Conservation (phyloP, 37 sponge, comb jelly and placozoan genomes). For the Oopsacas minuta region DNA sequence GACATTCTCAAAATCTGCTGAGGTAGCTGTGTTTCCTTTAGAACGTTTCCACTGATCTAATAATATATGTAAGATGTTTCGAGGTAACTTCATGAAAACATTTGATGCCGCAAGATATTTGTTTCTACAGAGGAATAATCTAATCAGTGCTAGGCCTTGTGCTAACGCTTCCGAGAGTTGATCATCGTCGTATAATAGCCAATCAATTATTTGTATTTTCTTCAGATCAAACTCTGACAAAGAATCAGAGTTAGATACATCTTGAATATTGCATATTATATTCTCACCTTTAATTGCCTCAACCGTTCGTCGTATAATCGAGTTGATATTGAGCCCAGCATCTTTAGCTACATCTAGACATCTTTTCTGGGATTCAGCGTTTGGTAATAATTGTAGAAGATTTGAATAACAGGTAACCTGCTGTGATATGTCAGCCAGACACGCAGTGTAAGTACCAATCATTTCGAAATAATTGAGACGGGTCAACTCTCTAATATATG, state of each 20-base stretch:
- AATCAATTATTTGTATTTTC: constrained; percentile 65
- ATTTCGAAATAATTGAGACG: not conserved
- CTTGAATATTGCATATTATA: not conserved
- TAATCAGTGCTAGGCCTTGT: constrained; percentile 70
- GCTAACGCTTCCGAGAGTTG: constrained; percentile 69
- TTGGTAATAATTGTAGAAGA: not conserved
- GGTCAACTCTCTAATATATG: not conserved
- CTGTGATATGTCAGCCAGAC: not conserved
- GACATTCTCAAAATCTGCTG: constrained; percentile 2
- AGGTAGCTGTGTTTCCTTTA: not conserved
- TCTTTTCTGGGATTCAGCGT: constrained; percentile 29
- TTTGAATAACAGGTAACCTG: not conserved
- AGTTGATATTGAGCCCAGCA: constrained; percentile 31
- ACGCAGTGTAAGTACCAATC: not conserved
- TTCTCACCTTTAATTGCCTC: constrained; percentile 32
- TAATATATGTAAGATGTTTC: not conserved
- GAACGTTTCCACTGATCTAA: not conserved
- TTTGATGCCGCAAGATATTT: not conserved
- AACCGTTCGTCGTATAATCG: constrained; percentile 57
- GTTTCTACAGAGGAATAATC: constrained; percentile 54
- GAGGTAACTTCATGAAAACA: not conserved
- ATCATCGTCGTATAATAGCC: constrained; percentile 74
- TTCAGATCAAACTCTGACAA: constrained; percentile 28
- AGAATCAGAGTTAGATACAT: not conserved
- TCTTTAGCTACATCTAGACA: constrained; percentile 47